Base-by-base conservation (phyloP, 2,888 invertebrate genomes). In the Lasioglossum vierecki region DNA sequence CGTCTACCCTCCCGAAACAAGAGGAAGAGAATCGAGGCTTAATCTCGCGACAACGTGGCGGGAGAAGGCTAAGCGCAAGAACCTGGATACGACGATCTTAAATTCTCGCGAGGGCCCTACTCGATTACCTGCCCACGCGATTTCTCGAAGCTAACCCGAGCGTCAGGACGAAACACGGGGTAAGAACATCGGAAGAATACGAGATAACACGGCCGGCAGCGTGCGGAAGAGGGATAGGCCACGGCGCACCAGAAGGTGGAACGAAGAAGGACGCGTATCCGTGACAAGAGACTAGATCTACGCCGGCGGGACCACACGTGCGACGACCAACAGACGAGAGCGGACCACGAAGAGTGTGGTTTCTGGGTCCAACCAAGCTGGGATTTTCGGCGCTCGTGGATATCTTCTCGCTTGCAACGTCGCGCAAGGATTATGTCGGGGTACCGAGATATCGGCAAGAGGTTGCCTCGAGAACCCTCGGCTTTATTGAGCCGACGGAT, bases 201-300 rank as follows among this genome's bases (percentile, higher is more conserved):
- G 90, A 91, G 90, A 90, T 90, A 91, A 90, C 91, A 87, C 82
- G 85, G 79, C 81, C 84, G 81, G 80, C 44, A 68, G 44, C 57
- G 78, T 26, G 82, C 71, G 77, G 82, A 80, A 84, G 66, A 30
- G 71, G 80, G 87, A 82, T 66, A 66, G 76, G 53, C 70, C 9
- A 53, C 74, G 57, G 35, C 63, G 80, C 22, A 3, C 60, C 30
- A 60, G 41, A 74, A 57, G 46, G 88, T 73, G 85, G 76, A 79
- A 83, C 72, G 85, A 81, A 82, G 88, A 91, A 81, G 79, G 74
- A 80, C 85, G 90, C 89, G 89, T 92, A 93, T 93, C 92, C 93
- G 89, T 93, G 93, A 93, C 93, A 93, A 92, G 93, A 92, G 92
- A 93, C 93, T 93, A 93, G 93, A 90, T 91, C 92, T 91, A 90